phyloP scores from a whole-genome alignment of 2,113 vertebrate genomes.

The Strigops habroptila region DNA sequence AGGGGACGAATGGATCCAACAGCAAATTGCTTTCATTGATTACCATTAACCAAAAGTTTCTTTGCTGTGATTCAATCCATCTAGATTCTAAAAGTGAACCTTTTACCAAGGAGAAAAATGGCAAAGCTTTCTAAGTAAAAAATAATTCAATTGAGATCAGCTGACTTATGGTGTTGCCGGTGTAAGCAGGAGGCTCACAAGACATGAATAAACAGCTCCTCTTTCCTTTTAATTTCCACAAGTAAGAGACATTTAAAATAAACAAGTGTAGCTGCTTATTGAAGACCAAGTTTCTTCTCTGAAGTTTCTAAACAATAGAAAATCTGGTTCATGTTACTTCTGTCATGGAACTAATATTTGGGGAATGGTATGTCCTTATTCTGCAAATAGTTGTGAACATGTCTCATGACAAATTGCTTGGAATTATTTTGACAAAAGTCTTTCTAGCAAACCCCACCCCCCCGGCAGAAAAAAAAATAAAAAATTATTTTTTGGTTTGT shows the following conservation, averaged over 20 bases:
- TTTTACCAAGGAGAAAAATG: neutral
- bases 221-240: neutral
- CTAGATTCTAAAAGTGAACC: neutral
- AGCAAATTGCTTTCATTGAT: neutral
- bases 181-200: neutral
- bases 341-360: neutral
- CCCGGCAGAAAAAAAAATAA: neutral
- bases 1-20: neutral
- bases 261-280: neutral
- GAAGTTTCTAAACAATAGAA: neutral
- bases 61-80: neutral
- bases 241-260: neutral
- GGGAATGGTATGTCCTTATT: neutral
- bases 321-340: neutral
- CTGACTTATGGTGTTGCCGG: neutral
- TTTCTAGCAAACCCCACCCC: neutral
- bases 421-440: neutral
- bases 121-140: neutral
- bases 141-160: neutral
- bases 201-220: neutral
- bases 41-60: neutral
- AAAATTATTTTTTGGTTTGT: neutral
- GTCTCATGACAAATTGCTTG: neutral
- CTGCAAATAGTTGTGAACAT: neutral
- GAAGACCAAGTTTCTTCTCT: neutral